These are phyloP conservation scores for Poeciliopsis gracilis DNA, from an alignment of 2,797 vertebrate genomes.

Conservation along the genomic window DNA sequence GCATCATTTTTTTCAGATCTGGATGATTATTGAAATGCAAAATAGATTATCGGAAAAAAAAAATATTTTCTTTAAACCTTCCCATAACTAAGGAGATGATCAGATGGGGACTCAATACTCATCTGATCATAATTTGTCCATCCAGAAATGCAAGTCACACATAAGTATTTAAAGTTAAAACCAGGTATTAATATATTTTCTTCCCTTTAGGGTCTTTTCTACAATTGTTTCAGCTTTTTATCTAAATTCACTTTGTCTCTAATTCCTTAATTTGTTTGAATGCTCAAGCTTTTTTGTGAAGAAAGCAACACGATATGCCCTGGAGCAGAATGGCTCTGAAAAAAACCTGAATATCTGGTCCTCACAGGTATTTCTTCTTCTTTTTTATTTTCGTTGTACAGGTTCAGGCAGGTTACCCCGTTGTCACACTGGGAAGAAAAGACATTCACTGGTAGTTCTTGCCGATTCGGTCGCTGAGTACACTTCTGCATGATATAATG, in stretches of 20 bases:
- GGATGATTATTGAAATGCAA: background rate
- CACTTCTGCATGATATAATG: slow-evolving; percentile 34
- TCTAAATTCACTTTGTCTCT: background rate
- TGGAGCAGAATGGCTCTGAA: background rate
- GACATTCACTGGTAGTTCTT: background rate
- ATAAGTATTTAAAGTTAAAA: background rate
- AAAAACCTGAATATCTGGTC: slow-evolving; percentile 22
- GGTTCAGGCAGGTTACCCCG: slow-evolving; percentile 8
- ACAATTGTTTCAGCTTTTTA: background rate
- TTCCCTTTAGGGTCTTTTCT: background rate
- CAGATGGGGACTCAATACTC: background rate
- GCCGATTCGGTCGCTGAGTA: background rate
- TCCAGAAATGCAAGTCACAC: background rate
- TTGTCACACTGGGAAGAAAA: background rate
- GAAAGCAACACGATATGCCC: background rate
- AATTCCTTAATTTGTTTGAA: background rate
- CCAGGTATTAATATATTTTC: background rate
- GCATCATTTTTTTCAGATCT: background rate
- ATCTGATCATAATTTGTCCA: background rate
- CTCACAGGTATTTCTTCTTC: background rate
- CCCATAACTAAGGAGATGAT: background rate
- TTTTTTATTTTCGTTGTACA: slow-evolving; percentile 13
- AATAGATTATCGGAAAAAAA: background rate
- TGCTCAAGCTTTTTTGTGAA: background rate
- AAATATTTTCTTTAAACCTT: too few species aligned